Percentiles rank a stretch among this genome's conserved stretches.
Conservation (phyloP, 2,888 invertebrate species). For the Meliscaeva auricollis region DNA sequence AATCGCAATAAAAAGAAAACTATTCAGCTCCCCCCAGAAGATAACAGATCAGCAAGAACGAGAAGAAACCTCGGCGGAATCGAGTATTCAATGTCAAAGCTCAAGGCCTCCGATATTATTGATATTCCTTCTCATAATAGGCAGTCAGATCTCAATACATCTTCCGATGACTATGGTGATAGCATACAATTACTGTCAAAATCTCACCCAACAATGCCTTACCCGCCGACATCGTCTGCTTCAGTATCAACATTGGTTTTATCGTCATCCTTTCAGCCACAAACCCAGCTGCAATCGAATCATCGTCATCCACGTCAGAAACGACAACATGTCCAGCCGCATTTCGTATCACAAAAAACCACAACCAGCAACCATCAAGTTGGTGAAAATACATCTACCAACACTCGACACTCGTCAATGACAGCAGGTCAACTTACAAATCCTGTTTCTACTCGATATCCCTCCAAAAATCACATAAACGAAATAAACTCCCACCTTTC, state of each 20-base stretch:
- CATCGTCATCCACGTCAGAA: slow-evolving; percentile 74
- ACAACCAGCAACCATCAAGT: slow-evolving; percentile 31
- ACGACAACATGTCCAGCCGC: slow-evolving; percentile 50
- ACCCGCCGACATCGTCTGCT: slow-evolving; percentile 25
- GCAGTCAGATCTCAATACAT: slow-evolving; percentile 34
- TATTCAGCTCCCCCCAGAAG: slow-evolving; percentile 27
- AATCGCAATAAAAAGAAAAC: slow-evolving; percentile 78
- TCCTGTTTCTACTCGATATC: slow-evolving; percentile 34
- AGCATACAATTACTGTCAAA: slow-evolving; percentile 70
- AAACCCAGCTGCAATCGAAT: slow-evolving; percentile 52
- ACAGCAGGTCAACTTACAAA: slow-evolving; percentile 51
- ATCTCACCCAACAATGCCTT: slow-evolving; percentile 53
- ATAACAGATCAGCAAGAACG: slow-evolving; percentile 60
- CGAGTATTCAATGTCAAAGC: slow-evolving; percentile 69
- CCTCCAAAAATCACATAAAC: slow-evolving; percentile 52
- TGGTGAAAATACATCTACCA: slow-evolving; percentile 44
- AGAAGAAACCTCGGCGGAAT: slow-evolving; percentile 65
- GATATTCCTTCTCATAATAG: slow-evolving; percentile 42
- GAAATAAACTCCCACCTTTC: background rate
- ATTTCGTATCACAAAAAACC: slow-evolving; percentile 58
- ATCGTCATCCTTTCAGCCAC: slow-evolving; percentile 49
- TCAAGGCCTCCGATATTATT: slow-evolving; percentile 50
- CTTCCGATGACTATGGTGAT: slow-evolving; percentile 45
- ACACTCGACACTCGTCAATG: slow-evolving; percentile 46
- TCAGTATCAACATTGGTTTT: slow-evolving; percentile 32